phyloP scores from a whole-genome alignment of 2,113 vertebrate genomes.

The Ivindomyrus marchei region DNA sequence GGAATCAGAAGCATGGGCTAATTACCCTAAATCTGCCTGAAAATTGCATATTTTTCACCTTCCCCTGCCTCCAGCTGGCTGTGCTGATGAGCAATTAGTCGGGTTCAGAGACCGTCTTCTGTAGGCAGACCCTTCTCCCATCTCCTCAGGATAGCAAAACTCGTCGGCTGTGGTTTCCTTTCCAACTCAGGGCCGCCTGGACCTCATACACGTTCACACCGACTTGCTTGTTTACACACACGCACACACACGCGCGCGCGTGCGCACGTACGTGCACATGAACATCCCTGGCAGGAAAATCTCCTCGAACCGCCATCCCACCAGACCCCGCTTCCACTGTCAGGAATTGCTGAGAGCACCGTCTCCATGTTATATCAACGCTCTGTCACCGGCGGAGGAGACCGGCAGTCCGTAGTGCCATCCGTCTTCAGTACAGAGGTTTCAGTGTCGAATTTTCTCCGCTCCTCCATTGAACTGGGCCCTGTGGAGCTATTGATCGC shows the following conservation, averaged over 20 bases:
- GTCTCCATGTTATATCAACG: constrained; percentile 21
- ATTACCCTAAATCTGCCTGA: constrained; percentile 9
- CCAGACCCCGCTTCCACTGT: constrained; percentile 34
- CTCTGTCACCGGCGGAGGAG: not conserved
- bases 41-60: constrained; percentile 12
- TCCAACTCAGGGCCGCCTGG: not conserved
- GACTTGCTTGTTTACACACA: not conserved
- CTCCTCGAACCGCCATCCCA: constrained; percentile 23
- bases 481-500: constrained; percentile 63
- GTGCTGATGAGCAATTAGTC: not conserved
- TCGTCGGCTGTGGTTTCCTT: not conserved
- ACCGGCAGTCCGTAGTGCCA: constrained; percentile 17
- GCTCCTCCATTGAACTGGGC: not conserved
- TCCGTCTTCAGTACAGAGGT: constrained; percentile 38
- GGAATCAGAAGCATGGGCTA: not conserved
- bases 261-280: not conserved
- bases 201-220: not conserved
- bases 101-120: not conserved
- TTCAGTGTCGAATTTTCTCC: constrained; percentile 38
- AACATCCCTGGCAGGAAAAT: not conserved
- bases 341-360: constrained; percentile 26
- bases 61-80: not conserved
- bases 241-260: not conserved
- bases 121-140: not conserved
- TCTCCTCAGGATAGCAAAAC: not conserved